Percentiles rank a stretch among this genome's conserved stretches.
These are phyloP conservation scores for Zaprionus camerounensis DNA, from an alignment of 1,140 invertebrate species.

Conservation along the genomic window DNA sequence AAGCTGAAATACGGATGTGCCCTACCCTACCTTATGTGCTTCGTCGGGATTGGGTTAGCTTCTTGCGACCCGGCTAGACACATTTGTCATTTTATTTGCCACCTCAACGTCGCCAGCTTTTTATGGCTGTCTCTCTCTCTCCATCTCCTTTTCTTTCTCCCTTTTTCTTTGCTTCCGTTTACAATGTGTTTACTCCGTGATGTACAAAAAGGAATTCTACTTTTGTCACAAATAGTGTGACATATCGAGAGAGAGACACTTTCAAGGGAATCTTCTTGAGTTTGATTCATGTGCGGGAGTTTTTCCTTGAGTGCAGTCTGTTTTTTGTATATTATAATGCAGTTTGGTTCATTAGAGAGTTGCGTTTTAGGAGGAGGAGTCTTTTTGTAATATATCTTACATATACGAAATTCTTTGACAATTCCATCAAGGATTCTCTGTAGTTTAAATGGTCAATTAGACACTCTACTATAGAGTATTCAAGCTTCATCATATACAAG, in stretches of 20 bases:
- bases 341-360: not conserved
- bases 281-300: not conserved
- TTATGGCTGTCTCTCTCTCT: not conserved
- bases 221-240: slow-evolving; percentile 6
- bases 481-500: not conserved
- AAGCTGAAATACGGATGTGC: not conserved
- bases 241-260: not conserved
- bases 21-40: not conserved
- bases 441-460: no score
- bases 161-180: slow-evolving; percentile 5
- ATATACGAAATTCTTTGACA: no score
- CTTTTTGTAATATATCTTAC: no score
- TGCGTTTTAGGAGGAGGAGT: not conserved
- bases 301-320: not conserved
- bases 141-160: not conserved
- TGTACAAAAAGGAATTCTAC: not conserved
- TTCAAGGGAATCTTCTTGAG: not conserved
- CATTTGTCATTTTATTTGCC: slow-evolving; percentile 70
- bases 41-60: not conserved
- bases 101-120: slow-evolving; percentile 25
- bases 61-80: slow-evolving; percentile 57
- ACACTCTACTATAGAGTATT: not conserved
- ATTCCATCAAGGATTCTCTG: not conserved
- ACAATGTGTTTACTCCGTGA: not conserved
- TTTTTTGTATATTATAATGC: slow-evolving; percentile 2